Evolutionary conservation across 2,113 vertebrate genomes (phyloP), one percentile per base, ranked within the genome.

Genomic region (Butastur rufipennis): DNA sequence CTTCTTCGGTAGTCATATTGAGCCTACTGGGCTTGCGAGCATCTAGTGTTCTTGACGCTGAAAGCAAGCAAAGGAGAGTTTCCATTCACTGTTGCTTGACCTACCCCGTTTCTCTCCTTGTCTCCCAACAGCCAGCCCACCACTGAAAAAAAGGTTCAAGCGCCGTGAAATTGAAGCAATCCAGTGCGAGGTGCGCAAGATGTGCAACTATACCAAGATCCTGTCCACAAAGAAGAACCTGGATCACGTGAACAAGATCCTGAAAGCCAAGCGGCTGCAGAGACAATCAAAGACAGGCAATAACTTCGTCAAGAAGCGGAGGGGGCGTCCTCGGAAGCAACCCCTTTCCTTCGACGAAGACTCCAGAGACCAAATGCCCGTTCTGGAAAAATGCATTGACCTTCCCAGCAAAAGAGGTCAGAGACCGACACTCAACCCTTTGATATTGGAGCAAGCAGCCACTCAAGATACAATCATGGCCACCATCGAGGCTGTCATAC

Each of bases 241-340:
- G 97, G 99, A 99, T 97, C 99, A 99, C 2, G 99, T 99, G 97
- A 99, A 99, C 98, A 99, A 99, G 97, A 99, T 99, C 97, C 98
- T 99, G 85, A 99, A 99, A 98, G 99, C 99, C 97, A 99, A 99
- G 98, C 98, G 99, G 97, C 99, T 99, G 97, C 99, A 99, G 98
- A 99, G 99, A 98, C 99, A 99, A 98, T 99, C 99, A 97, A 99
- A 99, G 98, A 99, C 99, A 16, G 99, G 99, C 98, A 99, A 99
- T 98, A 99, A 99, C 95, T 99, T 99, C 62, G 98, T 99, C 89
- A 99, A 99, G 98, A 98, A 99, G 93, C 96, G 98, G 94, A 98
- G 99, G 29, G 99, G 99, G 11, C 98, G 99, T 66, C 99, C 99
- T 70, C 98, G 99, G 59, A 99, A 99, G 95, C 99, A 99, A 93